Evolutionary conservation across 2,113 vertebrate species (phyloP).

Genomic region (Ameiurus melas): DNA sequence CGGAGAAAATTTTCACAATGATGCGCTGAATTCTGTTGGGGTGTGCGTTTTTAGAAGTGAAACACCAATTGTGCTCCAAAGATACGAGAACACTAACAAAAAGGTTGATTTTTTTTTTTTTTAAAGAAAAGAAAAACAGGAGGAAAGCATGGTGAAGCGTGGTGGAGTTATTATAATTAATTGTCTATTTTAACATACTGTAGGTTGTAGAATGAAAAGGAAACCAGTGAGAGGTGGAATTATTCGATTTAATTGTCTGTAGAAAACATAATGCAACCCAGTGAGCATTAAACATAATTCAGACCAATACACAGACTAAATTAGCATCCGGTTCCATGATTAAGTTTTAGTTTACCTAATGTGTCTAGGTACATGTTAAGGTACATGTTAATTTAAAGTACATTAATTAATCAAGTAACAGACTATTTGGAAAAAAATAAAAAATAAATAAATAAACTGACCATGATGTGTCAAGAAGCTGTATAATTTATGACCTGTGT

Average conservation of each 20-base stretch:
- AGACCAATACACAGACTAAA: neutral
- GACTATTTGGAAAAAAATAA: too few relatives aligned
- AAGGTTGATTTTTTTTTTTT: neutral
- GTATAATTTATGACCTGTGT: neutral
- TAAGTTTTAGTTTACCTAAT: neutral
- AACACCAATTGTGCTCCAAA: neutral
- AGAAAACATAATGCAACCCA: neutral
- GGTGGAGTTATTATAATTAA: neutral
- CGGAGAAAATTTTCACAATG: slow-evolving; percentile 36
- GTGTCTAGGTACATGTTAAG: neutral
- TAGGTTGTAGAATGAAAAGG: neutral
- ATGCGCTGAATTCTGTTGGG: slow-evolving; percentile 35
- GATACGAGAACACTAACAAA: neutral
- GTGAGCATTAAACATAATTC: neutral
- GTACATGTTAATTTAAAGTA: neutral
- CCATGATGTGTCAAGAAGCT: neutral
- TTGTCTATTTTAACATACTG: neutral
- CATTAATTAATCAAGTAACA: neutral
- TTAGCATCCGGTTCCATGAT: neutral
- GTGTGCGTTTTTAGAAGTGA: neutral
- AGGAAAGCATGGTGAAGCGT: neutral
- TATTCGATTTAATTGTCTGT: neutral
- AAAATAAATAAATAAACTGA: neutral
- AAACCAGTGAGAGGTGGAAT: neutral
- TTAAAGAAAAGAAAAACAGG: neutral